Evolutionary conservation across 1,140 invertebrate genomes (phyloP).

Genomic region (Tetramorium alpestre): DNA sequence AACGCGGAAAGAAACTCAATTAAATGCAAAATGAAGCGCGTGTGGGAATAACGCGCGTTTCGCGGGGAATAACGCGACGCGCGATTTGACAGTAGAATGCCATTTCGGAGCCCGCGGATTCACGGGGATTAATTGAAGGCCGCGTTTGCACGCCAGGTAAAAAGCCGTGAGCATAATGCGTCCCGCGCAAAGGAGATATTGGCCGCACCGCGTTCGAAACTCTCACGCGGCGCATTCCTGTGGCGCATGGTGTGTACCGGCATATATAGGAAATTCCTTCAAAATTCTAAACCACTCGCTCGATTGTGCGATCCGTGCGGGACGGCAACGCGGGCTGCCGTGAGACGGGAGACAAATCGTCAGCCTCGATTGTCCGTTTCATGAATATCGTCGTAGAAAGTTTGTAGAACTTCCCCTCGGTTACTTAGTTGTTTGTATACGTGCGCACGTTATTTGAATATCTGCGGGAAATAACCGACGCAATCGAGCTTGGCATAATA

Average conservation of each 20-base stretch:
- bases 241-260: neutral
- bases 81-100: constrained; percentile 22
- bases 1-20: neutral
- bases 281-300: constrained; percentile 36
- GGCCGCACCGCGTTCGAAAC: neutral
- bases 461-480: neutral
- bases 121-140: constrained; percentile 24
- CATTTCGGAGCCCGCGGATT: constrained; percentile 26
- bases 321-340: constrained; percentile 1
- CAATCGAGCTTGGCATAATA: neutral
- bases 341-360: neutral
- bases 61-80: neutral
- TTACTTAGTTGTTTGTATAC: neutral
- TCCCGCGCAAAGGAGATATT: constrained; percentile 2
- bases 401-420: neutral
- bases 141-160: neutral
- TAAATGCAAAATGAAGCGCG: neutral
- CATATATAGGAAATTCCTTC: constrained; percentile 33
- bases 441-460: neutral
- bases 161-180: constrained; percentile 40
- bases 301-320: neutral
- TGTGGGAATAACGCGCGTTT: neutral
- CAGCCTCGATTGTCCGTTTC: neutral
- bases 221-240: neutral
- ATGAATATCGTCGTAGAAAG: neutral